A percentile compares a stretch with the other conserved stretches of the same genome.
These are phyloP conservation scores for Camponotus floridanus DNA, from an alignment of 1,140 invertebrate genomes.

Conservation along the genomic window DNA sequence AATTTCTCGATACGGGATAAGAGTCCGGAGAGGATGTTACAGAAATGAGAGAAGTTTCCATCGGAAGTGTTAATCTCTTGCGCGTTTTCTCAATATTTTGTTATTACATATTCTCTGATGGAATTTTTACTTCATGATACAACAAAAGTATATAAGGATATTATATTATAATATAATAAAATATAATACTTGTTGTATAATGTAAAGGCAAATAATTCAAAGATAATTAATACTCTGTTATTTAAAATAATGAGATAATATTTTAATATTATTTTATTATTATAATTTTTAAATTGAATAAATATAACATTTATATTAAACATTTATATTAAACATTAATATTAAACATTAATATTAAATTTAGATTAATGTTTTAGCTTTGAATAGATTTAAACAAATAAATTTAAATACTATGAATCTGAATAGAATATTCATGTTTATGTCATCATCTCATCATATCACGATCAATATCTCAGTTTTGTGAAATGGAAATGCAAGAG, in stretches of 20 bases:
- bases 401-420: neutral
- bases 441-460: neutral
- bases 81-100: conserved; percentile 27
- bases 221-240: too few species aligned
- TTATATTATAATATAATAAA: neutral
- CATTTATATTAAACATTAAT: too few species aligned
- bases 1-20: conserved; percentile 55
- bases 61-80: conserved; percentile 29
- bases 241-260: neutral
- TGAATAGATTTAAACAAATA: neutral
- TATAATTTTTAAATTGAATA: too few species aligned
- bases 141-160: neutral
- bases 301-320: neutral
- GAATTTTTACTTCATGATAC: neutral
- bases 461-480: neutral
- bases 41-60: neutral
- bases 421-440: neutral
- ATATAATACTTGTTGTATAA: neutral
- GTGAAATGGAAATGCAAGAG: neutral
- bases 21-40: neutral
- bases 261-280: too few species aligned
- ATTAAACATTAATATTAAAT: neutral
- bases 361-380: neutral
- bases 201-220: neutral
- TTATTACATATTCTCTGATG: neutral